phyloP scores from a whole-genome alignment of 2,888 invertebrate species.

The Oscheius myriophilus region DNA sequence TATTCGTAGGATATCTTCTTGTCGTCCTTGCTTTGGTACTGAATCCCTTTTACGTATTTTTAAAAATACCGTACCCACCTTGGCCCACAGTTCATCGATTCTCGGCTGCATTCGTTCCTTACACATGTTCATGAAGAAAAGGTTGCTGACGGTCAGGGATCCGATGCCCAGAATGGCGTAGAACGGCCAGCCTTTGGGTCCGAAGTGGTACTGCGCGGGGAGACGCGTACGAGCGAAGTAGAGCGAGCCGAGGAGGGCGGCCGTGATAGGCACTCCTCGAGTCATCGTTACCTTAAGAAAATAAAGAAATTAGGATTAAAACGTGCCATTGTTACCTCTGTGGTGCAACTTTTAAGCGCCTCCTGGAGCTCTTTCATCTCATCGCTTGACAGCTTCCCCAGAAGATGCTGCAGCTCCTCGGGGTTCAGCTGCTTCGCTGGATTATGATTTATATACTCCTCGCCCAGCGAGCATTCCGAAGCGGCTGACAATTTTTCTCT shows the following conservation, averaged over 20 bases:
- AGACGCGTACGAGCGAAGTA: constrained; percentile 58
- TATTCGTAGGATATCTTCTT: constrained; percentile 39
- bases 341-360: constrained; percentile 53
- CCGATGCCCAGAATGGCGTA: constrained; percentile 63
- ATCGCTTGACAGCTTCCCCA: constrained; percentile 60
- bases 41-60: background rate
- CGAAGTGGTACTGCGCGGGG: constrained; percentile 61
- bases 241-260: constrained; percentile 52
- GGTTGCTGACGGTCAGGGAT: constrained; percentile 55
- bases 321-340: constrained; percentile 39
- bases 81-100: constrained; percentile 49
- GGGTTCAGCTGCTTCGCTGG: constrained; percentile 30
- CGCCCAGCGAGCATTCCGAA: too few relatives aligned
- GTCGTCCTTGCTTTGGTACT: constrained; percentile 20
- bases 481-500: too few relatives aligned
- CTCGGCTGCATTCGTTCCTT: constrained; percentile 56
- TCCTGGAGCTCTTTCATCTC: constrained; percentile 56
- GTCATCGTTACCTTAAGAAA: constrained; percentile 55
- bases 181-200: constrained; percentile 66
- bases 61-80: constrained; percentile 31
- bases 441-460: too few relatives aligned
- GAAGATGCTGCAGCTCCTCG: constrained; percentile 53
- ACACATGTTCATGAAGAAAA: constrained; percentile 59
- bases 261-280: constrained; percentile 61
- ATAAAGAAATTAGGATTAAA: constrained; percentile 2